These are phyloP conservation scores for Trichonephila clavata DNA, from an alignment of 1,140 invertebrate genomes.

Conservation along the genomic window DNA sequence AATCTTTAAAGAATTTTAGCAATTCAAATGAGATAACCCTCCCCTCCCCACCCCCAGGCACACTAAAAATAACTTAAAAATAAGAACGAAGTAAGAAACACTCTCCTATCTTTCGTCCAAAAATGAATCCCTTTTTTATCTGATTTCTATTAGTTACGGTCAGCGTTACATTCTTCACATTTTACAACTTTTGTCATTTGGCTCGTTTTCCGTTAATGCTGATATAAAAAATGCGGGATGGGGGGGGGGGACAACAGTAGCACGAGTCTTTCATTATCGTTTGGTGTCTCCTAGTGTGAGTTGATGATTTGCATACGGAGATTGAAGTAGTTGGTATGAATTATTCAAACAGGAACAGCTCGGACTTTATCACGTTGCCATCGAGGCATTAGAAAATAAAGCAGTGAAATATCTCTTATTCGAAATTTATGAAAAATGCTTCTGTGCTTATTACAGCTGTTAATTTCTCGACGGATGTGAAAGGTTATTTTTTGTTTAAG, in stretches of 20 bases:
- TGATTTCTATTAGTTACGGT: conserved; percentile 10
- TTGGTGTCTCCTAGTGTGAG: conserved; percentile 20
- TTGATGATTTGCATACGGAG: conserved; percentile 21
- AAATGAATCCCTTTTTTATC: conserved; percentile 4
- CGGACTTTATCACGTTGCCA: not conserved
- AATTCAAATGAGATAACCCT: not conserved
- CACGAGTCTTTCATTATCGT: conserved; percentile 8
- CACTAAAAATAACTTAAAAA: conserved; percentile 1
- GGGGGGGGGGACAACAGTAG: not conserved
- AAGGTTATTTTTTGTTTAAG: too few species aligned
- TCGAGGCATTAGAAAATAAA: not conserved
- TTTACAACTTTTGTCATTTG: conserved; percentile 14
- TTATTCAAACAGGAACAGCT: not conserved
- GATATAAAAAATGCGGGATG: not conserved
- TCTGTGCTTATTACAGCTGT: not conserved
- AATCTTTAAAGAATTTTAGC: not conserved
- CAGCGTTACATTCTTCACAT: not conserved
- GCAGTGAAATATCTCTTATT: not conserved
- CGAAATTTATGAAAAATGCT: not conserved
- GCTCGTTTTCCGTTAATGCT: conserved; percentile 1
- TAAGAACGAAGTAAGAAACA: not conserved
- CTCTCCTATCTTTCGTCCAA: not conserved
- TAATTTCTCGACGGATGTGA: not conserved
- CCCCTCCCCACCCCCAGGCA: not conserved
- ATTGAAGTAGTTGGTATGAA: conserved; percentile 14